phyloP scores from a whole-genome alignment of 1,140 invertebrate species.

The Belonocnema kinseyi region DNA sequence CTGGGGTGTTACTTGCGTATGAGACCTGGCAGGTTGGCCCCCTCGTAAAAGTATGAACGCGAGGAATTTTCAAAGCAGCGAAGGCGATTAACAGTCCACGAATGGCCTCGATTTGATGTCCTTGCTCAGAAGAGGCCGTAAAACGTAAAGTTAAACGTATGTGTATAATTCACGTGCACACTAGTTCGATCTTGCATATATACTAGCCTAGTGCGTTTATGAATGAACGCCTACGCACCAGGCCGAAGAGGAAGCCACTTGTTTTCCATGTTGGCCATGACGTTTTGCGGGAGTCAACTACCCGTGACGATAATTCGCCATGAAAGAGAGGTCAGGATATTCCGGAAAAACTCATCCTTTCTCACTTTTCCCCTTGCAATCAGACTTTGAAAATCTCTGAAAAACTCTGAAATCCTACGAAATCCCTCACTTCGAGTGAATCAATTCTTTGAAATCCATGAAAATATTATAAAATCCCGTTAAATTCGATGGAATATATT shows the following conservation, averaged over 20 bases:
- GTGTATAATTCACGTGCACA: slow-evolving; percentile 23
- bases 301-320: slow-evolving; percentile 32
- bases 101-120: slow-evolving; percentile 23
- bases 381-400: too few species aligned
- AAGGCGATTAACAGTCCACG: slow-evolving; percentile 17
- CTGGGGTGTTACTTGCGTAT: neutral
- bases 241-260: slow-evolving; percentile 54
- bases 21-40: neutral
- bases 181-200: slow-evolving; percentile 14
- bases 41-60: neutral
- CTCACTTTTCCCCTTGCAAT: neutral
- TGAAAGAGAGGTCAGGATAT: neutral
- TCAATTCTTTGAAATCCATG: too few species aligned
- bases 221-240: slow-evolving; percentile 54
- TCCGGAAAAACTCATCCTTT: neutral
- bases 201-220: slow-evolving; percentile 41
- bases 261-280: slow-evolving; percentile 53
- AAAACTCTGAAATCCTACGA: too few species aligned
- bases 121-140: slow-evolving; percentile 41
- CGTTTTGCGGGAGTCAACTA: slow-evolving; percentile 49
- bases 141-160: slow-evolving; percentile 5
- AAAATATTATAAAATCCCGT: too few species aligned
- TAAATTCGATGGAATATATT: too few species aligned
- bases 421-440: too few species aligned
- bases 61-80: slow-evolving; percentile 14